Evolutionary conservation across 2,113 vertebrate genomes (phyloP).

Genomic region (Pseudorectes ferrugineus): DNA sequence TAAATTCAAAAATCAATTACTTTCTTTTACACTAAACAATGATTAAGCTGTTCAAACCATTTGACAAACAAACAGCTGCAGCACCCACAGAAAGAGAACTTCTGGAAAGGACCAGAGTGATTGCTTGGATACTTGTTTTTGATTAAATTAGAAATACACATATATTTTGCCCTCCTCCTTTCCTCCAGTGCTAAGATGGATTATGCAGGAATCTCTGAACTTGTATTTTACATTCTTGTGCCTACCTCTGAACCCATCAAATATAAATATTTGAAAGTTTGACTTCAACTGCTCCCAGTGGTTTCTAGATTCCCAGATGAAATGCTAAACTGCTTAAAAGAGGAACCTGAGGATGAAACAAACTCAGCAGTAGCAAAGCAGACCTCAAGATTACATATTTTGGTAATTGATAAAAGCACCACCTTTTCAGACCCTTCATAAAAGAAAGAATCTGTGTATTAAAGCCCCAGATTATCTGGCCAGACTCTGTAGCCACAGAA

Average conservation of each 20-base stretch:
- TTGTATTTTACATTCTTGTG: conserved; percentile 13
- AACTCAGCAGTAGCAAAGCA: background rate
- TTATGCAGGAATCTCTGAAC: background rate
- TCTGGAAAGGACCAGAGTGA: background rate
- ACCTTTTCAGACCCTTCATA: background rate
- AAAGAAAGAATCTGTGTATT: background rate
- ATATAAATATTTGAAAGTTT: conserved; percentile 36
- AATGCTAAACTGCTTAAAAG: conserved; percentile 3
- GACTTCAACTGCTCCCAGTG: conserved; percentile 14
- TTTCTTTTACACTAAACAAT: conserved; percentile 32
- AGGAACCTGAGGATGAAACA: conserved; percentile 13
- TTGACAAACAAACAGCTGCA: conserved; percentile 32
- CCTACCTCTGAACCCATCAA: background rate
- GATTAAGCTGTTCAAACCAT: conserved; percentile 29
- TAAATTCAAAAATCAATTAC: conserved; percentile 45
- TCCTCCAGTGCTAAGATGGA: background rate
- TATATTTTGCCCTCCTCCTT: background rate
- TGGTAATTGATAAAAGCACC: background rate
- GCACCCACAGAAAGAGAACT: background rate
- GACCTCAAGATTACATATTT: background rate
- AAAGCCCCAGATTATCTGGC: background rate
- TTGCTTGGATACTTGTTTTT: background rate
- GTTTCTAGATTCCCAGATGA: conserved; percentile 23
- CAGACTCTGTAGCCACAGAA: background rate
- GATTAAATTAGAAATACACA: conserved; percentile 11